A percentile compares a stretch with the other conserved stretches of the same genome.
Conservation (phyloP, 2,888 invertebrate genomes). For the Caenorhabditis sp. region DNA sequence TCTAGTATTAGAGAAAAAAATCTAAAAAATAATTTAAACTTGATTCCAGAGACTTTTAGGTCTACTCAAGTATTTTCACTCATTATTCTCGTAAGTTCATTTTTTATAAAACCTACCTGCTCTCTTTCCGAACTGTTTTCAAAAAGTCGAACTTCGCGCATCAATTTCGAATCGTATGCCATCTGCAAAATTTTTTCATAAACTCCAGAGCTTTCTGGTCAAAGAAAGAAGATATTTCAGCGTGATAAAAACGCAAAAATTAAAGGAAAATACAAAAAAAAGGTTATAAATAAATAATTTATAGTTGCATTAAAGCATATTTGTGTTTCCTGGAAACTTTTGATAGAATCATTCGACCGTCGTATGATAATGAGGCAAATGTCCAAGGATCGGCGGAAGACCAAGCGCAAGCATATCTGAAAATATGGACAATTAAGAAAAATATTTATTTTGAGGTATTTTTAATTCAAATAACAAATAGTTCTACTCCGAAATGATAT, state of each 20-base stretch:
- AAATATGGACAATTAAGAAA: too few species aligned
- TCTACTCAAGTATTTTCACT: neutral
- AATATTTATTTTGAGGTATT: too few species aligned
- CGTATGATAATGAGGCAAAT: constrained; percentile 85
- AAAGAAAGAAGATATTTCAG: too few species aligned
- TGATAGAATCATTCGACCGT: constrained; percentile 80
- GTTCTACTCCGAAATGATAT: too few species aligned
- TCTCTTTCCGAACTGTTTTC: constrained; percentile 68
- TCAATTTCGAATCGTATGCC: constrained; percentile 21
- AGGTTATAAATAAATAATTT: neutral
- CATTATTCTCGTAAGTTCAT: neutral
- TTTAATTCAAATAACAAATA: too few species aligned
- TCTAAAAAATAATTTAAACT: too few species aligned
- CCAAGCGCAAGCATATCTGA: constrained; percentile 79
- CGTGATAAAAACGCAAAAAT: too few species aligned
- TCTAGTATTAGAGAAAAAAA: neutral
- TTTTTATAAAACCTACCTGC: constrained; percentile 38
- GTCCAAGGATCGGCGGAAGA: neutral
- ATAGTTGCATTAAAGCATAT: constrained; percentile 53
- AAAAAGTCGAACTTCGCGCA: constrained; percentile 62
- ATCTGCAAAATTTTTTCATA: neutral
- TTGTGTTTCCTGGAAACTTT: constrained; percentile 52
- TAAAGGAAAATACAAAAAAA: too few species aligned
- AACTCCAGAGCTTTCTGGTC: neutral
- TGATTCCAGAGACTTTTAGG: too few species aligned